A percentile compares a stretch with the other conserved stretches of the same genome.
Evolutionary conservation across 1,140 invertebrate genomes (phyloP).

Genomic region (Micrasema longulum): DNA sequence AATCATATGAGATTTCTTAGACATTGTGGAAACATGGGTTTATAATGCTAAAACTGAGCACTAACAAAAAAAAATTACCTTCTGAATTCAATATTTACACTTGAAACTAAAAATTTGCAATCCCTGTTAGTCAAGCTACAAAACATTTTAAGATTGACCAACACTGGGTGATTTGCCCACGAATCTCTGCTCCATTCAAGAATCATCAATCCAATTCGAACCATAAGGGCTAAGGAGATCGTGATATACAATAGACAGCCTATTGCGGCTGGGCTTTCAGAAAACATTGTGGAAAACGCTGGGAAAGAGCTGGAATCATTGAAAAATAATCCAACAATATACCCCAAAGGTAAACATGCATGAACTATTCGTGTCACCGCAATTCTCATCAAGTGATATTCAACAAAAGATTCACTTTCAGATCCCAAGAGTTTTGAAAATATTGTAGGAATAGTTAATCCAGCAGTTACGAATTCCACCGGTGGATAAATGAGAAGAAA

Average conservation of each 20-base stretch:
- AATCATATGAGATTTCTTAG: no score
- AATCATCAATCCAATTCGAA: constrained; percentile 65
- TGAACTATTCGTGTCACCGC: constrained; percentile 76
- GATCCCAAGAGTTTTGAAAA: constrained; percentile 75
- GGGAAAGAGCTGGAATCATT: constrained; percentile 43
- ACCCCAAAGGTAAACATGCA: constrained; percentile 77
- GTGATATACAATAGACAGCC: constrained; percentile 60
- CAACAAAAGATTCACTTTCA: constrained; percentile 77
- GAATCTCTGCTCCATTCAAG: constrained; percentile 76
- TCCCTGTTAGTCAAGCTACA: constrained; percentile 68
- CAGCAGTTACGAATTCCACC: constrained; percentile 79
- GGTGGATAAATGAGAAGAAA: constrained; percentile 81
- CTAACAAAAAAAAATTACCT: constrained; percentile 62
- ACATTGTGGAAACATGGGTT: no score
- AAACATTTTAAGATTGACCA: constrained; percentile 74
- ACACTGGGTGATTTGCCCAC: constrained; percentile 82
- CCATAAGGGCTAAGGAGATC: constrained; percentile 58
- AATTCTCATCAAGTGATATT: constrained; percentile 79
- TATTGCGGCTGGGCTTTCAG: background rate
- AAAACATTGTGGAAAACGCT: constrained; percentile 6
- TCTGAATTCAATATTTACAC: constrained; percentile 84
- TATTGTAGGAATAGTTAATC: constrained; percentile 77
- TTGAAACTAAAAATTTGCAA: constrained; percentile 77
- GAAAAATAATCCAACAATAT: constrained; percentile 65
- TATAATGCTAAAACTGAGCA: background rate